Evolutionary conservation across 2,797 vertebrate species (phyloP).

Genomic region (Luscinia megarhynchos): DNA sequence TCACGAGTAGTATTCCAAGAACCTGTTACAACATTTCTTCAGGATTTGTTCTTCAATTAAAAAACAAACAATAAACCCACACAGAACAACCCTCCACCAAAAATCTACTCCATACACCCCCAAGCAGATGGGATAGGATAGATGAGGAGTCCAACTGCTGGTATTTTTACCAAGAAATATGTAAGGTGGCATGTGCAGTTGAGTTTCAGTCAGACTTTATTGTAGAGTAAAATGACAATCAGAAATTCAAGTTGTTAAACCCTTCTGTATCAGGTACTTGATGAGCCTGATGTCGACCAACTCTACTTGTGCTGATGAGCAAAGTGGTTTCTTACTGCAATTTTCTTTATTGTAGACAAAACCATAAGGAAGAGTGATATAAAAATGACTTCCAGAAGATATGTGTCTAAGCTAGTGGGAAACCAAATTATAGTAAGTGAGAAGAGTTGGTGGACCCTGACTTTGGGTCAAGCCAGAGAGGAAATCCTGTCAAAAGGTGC

Average conservation of each 20-base stretch:
- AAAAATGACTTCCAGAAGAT: neutral
- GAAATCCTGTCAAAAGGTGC: neutral
- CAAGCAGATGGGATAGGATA: neutral
- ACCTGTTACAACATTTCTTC: neutral
- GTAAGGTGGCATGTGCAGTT: neutral
- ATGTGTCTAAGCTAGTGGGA: neutral
- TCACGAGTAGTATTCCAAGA: neutral
- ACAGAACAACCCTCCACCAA: accelerated
- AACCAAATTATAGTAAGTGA: neutral
- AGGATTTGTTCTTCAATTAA: neutral
- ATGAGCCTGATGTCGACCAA: neutral
- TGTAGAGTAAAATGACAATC: neutral
- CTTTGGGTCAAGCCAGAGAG: neutral
- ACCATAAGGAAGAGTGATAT: neutral
- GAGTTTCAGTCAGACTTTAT: neutral
- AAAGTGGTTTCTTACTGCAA: neutral
- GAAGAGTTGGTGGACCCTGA: neutral
- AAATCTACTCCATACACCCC: neutral
- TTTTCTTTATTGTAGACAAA: neutral
- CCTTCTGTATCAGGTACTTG: neutral
- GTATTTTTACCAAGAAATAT: neutral
- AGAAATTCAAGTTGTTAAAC: neutral
- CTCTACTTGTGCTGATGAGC: neutral
- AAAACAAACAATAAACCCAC: neutral
- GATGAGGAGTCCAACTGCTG: neutral